A percentile compares a stretch with the other conserved stretches of the same genome.
Conservation (phyloP, 1,140 invertebrate species). For the Eriosoma lanigerum region DNA sequence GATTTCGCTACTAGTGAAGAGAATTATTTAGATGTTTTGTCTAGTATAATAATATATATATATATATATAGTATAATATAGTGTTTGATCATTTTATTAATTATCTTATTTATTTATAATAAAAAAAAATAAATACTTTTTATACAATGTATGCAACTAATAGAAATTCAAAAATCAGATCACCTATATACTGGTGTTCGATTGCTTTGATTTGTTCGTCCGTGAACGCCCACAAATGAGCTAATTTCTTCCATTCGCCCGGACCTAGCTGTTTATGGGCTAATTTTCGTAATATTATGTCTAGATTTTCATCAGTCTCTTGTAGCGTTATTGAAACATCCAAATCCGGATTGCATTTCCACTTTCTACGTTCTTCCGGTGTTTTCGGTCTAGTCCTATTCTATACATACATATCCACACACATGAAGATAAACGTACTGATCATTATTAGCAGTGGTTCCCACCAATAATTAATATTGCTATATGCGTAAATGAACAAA, state of each 20-base stretch:
- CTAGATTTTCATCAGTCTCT: conserved; percentile 56
- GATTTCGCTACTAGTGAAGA: too few relatives aligned
- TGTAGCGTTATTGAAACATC: conserved; percentile 45
- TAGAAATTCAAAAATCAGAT: too few relatives aligned
- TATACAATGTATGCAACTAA: too few relatives aligned
- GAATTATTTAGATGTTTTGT: too few relatives aligned
- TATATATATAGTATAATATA: too few relatives aligned
- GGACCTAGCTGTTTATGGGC: conserved; percentile 69
- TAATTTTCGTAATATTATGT: conserved; percentile 67
- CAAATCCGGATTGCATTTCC: conserved; percentile 55
- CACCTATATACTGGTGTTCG: conserved; percentile 75
- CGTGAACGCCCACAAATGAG: conserved; percentile 71
- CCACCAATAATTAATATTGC: not conserved
- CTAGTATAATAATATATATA: too few relatives aligned
- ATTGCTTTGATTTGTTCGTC: conserved; percentile 73
- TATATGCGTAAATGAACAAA: not conserved
- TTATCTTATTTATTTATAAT: too few relatives aligned
- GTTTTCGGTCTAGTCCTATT: conserved; percentile 36
- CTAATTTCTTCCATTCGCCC: conserved; percentile 72
- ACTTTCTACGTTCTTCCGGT: conserved; percentile 56
- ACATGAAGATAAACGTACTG: not conserved
- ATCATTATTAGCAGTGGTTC: not conserved
- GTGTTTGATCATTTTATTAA: too few relatives aligned
- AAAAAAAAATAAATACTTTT: too few relatives aligned
- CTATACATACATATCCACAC: not conserved